Percentiles rank a stretch among this genome's conserved stretches.
These are phyloP conservation scores for Talpa occidentalis DNA, from an alignment of 2,113 vertebrate genomes.

Conservation along the genomic window DNA sequence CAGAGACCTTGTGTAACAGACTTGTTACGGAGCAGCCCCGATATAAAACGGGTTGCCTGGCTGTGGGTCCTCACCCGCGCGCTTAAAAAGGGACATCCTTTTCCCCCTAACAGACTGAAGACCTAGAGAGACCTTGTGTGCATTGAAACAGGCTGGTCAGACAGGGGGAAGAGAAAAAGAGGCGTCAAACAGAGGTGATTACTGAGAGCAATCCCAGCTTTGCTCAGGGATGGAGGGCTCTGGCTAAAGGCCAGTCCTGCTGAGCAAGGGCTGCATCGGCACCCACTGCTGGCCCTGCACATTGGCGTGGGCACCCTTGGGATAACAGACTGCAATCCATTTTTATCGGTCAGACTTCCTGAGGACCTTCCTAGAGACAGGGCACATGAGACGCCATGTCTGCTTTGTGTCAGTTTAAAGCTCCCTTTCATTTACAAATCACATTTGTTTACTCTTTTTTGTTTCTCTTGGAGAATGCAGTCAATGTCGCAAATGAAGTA, in stretches of 20 bases:
- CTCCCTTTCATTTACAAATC: not conserved
- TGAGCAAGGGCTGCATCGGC: accelerated
- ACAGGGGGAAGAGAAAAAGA: not conserved
- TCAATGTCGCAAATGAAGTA: not conserved
- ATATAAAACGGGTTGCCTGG: too few species aligned
- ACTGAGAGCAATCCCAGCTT: not conserved
- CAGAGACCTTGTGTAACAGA: not conserved
- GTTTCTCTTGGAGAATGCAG: not conserved
- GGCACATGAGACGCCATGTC: too few species aligned
- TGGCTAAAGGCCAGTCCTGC: not conserved
- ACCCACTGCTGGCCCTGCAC: accelerated
- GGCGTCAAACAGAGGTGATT: not conserved
- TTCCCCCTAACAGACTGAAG: not conserved
- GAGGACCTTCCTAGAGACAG: not conserved
- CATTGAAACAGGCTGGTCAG: not conserved
- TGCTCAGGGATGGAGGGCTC: not conserved
- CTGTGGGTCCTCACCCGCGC: too few species aligned
- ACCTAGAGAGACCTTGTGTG: not conserved
- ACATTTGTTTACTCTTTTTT: not conserved
- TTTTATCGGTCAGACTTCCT: not conserved
- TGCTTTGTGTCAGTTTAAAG: accelerated
- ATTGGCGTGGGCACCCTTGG: not conserved
- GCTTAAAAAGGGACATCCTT: too few species aligned
- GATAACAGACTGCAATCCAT: not conserved
- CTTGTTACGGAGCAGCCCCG: too few species aligned